Conservation (phyloP, 2,888 invertebrate genomes). For the Scaptomyza cyrtandrae region DNA sequence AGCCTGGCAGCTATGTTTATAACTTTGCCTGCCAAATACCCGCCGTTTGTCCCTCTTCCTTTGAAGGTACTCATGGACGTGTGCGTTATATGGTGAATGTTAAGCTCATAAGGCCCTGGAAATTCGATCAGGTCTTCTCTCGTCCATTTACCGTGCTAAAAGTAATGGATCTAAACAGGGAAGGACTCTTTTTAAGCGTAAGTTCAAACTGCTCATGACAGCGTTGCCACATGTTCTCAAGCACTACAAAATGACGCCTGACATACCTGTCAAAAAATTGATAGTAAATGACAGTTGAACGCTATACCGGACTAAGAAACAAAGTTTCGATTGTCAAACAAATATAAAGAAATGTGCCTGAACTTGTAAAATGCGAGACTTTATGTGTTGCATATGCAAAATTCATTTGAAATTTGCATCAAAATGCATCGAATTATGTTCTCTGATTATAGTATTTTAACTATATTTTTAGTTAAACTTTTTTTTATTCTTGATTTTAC, state of each 20-base stretch:
- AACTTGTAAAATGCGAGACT: too few species aligned
- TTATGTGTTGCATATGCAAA: too few species aligned
- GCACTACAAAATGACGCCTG: neutral
- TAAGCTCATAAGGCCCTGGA: slow-evolving; percentile 92
- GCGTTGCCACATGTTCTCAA: neutral
- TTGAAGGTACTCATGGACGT: slow-evolving; percentile 85
- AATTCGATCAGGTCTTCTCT: slow-evolving; percentile 88
- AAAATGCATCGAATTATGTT: too few species aligned
- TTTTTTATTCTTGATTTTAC: too few species aligned
- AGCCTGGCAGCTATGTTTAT: slow-evolving; percentile 85
- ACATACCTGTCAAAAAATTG: neutral
- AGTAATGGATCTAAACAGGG: slow-evolving; percentile 87
- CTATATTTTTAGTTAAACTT: too few species aligned
- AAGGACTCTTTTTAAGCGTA: slow-evolving; percentile 58
- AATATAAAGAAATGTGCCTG: too few species aligned
- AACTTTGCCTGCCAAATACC: slow-evolving; percentile 86
- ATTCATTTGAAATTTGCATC: too few species aligned
- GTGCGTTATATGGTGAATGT: slow-evolving; percentile 87
- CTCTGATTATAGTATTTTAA: too few species aligned
- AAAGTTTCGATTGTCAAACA: too few species aligned
- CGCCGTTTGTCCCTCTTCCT: slow-evolving; percentile 85
- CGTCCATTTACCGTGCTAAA: slow-evolving; percentile 91
- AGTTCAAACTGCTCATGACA: slow-evolving; percentile 18
- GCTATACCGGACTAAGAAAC: too few species aligned
- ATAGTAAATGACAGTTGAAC: neutral